Evolutionary conservation across 2,113 vertebrate species (phyloP), one percentile per base, ranked within the genome.

Genomic region (Cepphus grylle): DNA sequence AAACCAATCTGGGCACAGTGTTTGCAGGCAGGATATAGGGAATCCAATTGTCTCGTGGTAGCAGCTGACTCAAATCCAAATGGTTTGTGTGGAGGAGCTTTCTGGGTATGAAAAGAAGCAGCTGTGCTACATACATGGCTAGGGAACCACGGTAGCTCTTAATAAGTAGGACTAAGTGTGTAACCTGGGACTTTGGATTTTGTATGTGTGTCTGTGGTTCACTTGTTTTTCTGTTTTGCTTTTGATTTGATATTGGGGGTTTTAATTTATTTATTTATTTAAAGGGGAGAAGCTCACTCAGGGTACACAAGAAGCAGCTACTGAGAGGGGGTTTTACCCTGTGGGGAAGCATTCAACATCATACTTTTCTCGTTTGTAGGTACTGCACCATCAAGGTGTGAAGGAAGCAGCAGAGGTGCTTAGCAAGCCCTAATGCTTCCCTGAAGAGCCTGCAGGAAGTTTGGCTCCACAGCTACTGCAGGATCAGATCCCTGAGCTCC

Each of bases 31-130:
- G 20, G 26, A 12, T 61, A 21, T 17, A 45, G 19, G 36, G 23
- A 49, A 61, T 52, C 17, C 0, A 0, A 18, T 5, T 26, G 15
- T 11, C 42, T 80, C 2, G 0, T 26, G 65, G 45, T 8, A 56
- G 53, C 25, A 61, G 7, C 23, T 90, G 71, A 49, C 30, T 65
- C 4, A 30, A 65, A 45, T 36, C 27, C 30, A 52, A 69, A 67
- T 43, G 7, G 15, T 47, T 23, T 42, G 40, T 26, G 36, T 23
- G 32, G 32, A 79, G 29, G 20, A 55, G 19, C 19, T 65, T 80
- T 56, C 66, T 62, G 36, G 21, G 5, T 6, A 17, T 29, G 59
- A 65, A 72, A 56, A 53, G 11, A 55, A 72, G 27, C 11, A 71
- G 13, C 15, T 47, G 29, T 76, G 34, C 22, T 82, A 55, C 6